Evolutionary conservation across 2,797 vertebrate genomes (phyloP).

Genomic region (Euthynnus affinis): DNA sequence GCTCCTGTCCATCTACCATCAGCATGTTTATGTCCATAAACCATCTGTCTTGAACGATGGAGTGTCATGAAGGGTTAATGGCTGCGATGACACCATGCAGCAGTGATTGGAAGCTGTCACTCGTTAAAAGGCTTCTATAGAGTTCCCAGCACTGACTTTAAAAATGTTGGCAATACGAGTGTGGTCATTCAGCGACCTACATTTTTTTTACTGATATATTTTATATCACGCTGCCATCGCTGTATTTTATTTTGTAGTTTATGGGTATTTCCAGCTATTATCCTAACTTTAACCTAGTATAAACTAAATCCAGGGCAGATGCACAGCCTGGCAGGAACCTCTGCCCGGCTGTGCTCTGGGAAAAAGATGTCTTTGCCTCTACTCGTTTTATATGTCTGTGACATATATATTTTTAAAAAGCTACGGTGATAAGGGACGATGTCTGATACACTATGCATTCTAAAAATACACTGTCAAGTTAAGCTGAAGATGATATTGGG

Average conservation of each 20-base stretch:
- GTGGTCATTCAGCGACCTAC: not conserved
- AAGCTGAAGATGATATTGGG: too few relatives aligned
- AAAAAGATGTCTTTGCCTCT: not conserved
- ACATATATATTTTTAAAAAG: not conserved
- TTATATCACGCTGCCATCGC: not conserved
- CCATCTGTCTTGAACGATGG: constrained; percentile 36
- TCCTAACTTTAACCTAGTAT: not conserved
- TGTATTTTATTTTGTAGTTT: not conserved
- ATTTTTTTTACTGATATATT: not conserved
- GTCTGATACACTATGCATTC: too few relatives aligned
- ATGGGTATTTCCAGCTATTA: not conserved
- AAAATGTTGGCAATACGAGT: not conserved
- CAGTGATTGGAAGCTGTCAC: not conserved
- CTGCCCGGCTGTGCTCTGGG: not conserved
- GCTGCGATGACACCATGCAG: not conserved
- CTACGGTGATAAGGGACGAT: too few relatives aligned
- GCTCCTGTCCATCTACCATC: constrained; percentile 16
- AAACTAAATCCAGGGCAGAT: not conserved
- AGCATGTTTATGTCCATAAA: constrained; percentile 32
- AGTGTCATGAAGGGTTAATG: constrained; percentile 35
- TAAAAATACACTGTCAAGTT: too few relatives aligned
- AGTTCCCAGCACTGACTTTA: not conserved
- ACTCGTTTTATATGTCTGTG: not conserved
- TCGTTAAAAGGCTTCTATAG: not conserved
- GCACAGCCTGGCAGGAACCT: not conserved